These are phyloP conservation scores for Alitta virens DNA, from an alignment of 2,888 invertebrate species.

Conservation along the genomic window DNA sequence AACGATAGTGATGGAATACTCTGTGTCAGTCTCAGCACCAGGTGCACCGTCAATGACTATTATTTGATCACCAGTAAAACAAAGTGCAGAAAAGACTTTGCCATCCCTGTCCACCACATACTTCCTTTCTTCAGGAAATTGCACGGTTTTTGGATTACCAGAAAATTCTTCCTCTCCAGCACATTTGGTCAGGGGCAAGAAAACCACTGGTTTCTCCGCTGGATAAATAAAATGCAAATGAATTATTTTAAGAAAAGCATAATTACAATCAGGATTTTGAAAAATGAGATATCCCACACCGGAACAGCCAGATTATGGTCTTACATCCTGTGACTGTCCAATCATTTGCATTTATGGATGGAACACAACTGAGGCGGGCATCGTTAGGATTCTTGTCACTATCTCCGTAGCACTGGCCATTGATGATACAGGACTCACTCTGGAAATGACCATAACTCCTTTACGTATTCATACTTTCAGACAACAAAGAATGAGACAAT, in stretches of 20 bases:
- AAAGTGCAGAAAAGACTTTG: no score
- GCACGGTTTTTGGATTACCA: neutral
- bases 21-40: constrained; percentile 2
- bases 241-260: no score
- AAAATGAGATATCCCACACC: no score
- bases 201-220: neutral
- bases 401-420: constrained; percentile 2
- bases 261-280: no score
- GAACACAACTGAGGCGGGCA: neutral
- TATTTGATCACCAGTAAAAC: no score
- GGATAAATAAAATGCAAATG: no score
- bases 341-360: neutral
- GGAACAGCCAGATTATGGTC: no score
- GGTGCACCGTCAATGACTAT: no score
- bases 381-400: neutral
- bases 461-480: no score
- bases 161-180: neutral
- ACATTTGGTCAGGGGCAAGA: neutral
- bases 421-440: neutral
- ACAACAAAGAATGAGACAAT: no score
- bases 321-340: neutral
- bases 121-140: neutral
- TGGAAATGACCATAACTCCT: no score
- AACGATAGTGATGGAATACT: constrained; percentile 13
- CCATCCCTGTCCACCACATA: no score